A percentile compares a stretch with the other conserved stretches of the same genome.
Conservation (phyloP, 2,113 vertebrate genomes). For the Alosa alosa region DNA sequence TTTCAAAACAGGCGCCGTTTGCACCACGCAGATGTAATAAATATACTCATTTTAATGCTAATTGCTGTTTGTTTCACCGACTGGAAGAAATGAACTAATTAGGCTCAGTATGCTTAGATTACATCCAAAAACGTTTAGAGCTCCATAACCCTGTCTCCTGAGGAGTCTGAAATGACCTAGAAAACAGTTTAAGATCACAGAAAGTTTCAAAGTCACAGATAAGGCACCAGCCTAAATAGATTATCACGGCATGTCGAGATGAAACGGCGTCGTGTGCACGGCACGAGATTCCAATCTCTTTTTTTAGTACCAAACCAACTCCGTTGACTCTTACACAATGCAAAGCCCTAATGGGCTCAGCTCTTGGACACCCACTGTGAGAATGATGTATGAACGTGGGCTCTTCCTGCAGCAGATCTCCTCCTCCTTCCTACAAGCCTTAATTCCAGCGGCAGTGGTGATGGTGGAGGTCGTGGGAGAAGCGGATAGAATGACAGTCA, state of each 20-base stretch:
- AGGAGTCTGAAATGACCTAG: constrained; percentile 2
- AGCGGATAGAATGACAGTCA: neutral
- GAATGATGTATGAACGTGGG: neutral
- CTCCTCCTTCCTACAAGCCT: neutral
- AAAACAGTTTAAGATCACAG: neutral
- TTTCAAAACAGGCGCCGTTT: neutral
- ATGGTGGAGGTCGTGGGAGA: neutral
- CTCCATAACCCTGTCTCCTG: neutral
- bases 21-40: neutral
- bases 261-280: neutral
- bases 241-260: neutral
- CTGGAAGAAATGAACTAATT: neutral
- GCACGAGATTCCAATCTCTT: neutral
- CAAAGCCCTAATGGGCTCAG: neutral
- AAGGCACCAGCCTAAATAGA: neutral
- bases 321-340: neutral
- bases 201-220: neutral
- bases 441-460: neutral
- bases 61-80: too few relatives aligned
- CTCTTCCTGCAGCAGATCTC: neutral
- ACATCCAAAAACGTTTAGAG: neutral
- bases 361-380: neutral
- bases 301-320: neutral
- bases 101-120: neutral
- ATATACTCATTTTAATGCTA: neutral